phyloP scores from a whole-genome alignment of 2,888 invertebrate genomes.

The Latrodectus elegans region DNA sequence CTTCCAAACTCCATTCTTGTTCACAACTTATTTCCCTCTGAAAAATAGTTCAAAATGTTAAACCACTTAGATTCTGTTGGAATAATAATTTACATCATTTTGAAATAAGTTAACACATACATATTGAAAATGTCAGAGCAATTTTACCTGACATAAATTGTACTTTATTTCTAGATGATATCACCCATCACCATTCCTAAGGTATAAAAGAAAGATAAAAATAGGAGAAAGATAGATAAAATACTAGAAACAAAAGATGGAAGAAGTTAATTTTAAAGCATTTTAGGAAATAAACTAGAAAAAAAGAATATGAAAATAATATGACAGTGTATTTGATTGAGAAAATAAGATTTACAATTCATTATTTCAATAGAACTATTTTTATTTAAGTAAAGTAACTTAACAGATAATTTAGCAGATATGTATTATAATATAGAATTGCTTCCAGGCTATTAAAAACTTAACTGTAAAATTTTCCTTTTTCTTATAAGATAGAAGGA shows the following conservation, averaged over 20 bases:
- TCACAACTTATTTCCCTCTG: no score
- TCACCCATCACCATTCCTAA: conserved; percentile 51
- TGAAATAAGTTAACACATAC: neutral
- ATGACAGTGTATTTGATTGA: neutral
- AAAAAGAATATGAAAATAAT: neutral
- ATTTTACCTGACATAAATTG: neutral
- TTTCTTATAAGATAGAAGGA: no score
- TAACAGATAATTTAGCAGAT: no score
- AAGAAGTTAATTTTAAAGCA: neutral
- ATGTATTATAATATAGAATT: no score
- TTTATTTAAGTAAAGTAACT: neutral
- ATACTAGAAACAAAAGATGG: conserved; percentile 3
- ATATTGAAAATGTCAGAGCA: neutral
- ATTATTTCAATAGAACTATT: neutral
- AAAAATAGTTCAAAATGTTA: no score
- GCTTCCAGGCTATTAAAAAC: no score
- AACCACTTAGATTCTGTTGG: neutral
- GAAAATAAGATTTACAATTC: neutral
- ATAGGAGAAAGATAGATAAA: conserved; percentile 1
- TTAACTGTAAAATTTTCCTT: no score
- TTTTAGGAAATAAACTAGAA: neutral
- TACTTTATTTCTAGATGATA: conserved; percentile 11
- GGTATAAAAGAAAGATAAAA: conserved; percentile 14
- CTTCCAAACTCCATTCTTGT: no score
- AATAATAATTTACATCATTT: neutral